phyloP scores from a whole-genome alignment of 2,113 vertebrate genomes.

The Scopus umbretta region DNA sequence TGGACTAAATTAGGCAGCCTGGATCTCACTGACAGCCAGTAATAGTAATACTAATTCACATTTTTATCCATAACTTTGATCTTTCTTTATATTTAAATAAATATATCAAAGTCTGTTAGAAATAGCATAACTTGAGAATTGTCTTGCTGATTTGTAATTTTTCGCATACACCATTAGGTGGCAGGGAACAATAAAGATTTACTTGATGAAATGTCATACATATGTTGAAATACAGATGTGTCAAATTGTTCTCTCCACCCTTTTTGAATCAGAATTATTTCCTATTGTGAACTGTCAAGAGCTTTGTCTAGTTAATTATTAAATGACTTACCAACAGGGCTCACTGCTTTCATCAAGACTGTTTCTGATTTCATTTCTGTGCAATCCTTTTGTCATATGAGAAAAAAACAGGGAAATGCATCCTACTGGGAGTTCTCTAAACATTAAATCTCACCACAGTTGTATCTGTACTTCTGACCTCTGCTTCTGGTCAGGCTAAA shows the following conservation, averaged over 20 bases:
- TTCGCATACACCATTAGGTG: slow-evolving; percentile 20
- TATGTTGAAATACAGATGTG: slow-evolving; percentile 9
- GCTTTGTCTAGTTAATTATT: slow-evolving; percentile 15
- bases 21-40: background rate
- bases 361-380: background rate
- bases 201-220: background rate
- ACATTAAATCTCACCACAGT: background rate
- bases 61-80: background rate
- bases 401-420: background rate
- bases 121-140: background rate
- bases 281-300: slow-evolving; percentile 3
- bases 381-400: background rate
- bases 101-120: background rate
- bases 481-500: background rate
- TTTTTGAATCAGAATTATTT: slow-evolving; percentile 12
- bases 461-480: background rate
- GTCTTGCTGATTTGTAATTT: background rate
- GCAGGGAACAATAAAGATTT: slow-evolving; percentile 43
- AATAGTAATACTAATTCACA: background rate
- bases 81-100: background rate
- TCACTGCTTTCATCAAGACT: background rate
- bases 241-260: background rate
- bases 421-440: background rate
- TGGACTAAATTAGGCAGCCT: background rate
- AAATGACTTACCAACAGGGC: background rate